Evolutionary conservation across 1,140 invertebrate genomes (phyloP), one percentile per base, ranked within the genome.

Genomic region (Papilio helenus): DNA sequence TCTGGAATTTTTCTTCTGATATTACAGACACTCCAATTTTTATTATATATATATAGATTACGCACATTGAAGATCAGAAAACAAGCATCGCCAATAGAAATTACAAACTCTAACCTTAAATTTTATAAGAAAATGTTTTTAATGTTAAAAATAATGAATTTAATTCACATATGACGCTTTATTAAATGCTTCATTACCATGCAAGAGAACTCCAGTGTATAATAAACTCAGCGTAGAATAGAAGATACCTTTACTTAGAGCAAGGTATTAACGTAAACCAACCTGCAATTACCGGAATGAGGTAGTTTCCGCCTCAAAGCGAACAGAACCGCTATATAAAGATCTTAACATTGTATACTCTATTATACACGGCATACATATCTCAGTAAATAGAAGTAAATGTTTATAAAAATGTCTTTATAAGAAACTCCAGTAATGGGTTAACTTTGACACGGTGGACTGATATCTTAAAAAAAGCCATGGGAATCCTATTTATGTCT

Each of bases 241-340:
- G 20, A 68, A 68, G 61, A 68, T 68, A 68, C 61, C 61, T 68
- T 68, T 68, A 68, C 61, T 29, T 29, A 68, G 18, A 68, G 61
- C 61, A 68, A 68, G 61, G 61, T 29, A 68, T 68, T 68, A 68
- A 68, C 61, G 61, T 68, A 68, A 68, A 34, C 61, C 61, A 68
- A 68, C 61, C 61, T 68, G 61, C 61, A 68, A 68, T 68, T 68
- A 68, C 61, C 14, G 23, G 26, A 68, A 68, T 68, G 61, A 68
- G 61, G 61, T 26, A 61, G 58, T 26, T 61, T 23, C 23, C 58
- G 58, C 29, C 23, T 58, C 55, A 61, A 61, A 61, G 20, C 58
- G 26, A 68, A 68, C 26, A 55, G 4, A 55, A n/a, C 61, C 58
- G 61, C 26, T 29, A 68, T 23, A 8, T 23, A 65, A 65, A 4